phyloP scores from a whole-genome alignment of 2,113 vertebrate species.

The Eidolon helvum region DNA sequence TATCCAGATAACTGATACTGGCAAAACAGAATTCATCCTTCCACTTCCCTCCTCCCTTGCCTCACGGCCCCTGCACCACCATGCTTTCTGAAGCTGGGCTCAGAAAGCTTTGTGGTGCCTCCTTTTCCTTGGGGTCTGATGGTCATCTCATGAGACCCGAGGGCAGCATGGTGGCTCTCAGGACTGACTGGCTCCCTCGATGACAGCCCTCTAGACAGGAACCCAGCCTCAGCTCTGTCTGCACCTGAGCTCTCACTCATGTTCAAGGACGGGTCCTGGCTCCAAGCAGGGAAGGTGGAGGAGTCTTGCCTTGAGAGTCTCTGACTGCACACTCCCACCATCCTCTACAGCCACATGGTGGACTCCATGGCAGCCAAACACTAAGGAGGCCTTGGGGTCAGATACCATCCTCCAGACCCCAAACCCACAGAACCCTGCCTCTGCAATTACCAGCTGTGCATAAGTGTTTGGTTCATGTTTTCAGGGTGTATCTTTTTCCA shows the following conservation, averaged over 20 bases:
- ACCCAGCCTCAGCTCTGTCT: not conserved
- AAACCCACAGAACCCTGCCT: too few species aligned
- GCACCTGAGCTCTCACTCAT: not conserved
- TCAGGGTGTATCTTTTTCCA: not conserved
- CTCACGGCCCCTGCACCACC: not conserved
- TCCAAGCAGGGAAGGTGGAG: not conserved
- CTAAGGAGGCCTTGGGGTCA: too few species aligned
- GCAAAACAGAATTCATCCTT: not conserved
- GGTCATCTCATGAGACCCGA: not conserved
- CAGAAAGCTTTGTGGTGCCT: not conserved
- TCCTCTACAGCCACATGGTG: not conserved
- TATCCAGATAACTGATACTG: not conserved
- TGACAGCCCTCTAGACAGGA: not conserved
- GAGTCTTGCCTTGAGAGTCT: not conserved
- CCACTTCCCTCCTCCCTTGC: not conserved
- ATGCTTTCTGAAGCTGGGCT: not conserved
- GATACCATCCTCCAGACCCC: too few species aligned
- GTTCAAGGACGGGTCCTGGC: not conserved
- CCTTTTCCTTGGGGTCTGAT: not conserved
- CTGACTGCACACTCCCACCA: not conserved
- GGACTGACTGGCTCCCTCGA: not conserved
- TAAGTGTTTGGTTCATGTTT: not conserved
- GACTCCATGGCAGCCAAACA: too few species aligned
- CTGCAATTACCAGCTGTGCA: too few species aligned
- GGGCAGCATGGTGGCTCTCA: too few species aligned